Conservation (phyloP, 2,888 invertebrate genomes). For the Tridacna gigas region DNA sequence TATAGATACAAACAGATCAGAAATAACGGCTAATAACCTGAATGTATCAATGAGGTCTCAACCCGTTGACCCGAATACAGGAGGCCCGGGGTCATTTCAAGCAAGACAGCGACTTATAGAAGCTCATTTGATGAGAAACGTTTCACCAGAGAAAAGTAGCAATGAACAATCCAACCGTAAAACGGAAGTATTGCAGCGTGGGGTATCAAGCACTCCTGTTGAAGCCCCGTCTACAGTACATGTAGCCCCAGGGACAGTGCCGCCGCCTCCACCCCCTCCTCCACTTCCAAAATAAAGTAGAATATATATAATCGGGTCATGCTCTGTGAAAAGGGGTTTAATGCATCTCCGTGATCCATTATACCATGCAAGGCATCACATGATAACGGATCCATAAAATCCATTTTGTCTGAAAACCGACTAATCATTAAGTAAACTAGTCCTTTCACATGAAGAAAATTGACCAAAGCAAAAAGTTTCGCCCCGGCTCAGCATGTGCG, state of each 20-base stretch:
- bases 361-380: too few species aligned
- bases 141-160: background rate
- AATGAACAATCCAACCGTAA: slow-evolving; percentile 13
- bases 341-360: too few species aligned
- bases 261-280: slow-evolving; percentile 61
- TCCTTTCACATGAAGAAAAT: too few species aligned
- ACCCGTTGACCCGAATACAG: slow-evolving; percentile 56
- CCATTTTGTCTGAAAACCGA: too few species aligned
- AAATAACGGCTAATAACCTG: background rate
- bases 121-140: slow-evolving; percentile 48
- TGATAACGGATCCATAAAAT: too few species aligned
- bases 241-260: slow-evolving; percentile 53
- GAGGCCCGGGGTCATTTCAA: slow-evolving; percentile 56
- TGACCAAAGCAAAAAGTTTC: too few species aligned
- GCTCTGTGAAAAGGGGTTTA: too few species aligned
- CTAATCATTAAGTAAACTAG: too few species aligned
- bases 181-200: slow-evolving; percentile 8
- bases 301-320: too few species aligned
- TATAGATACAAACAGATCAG: slow-evolving; percentile 39
- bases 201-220: slow-evolving; percentile 11
- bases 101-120: slow-evolving; percentile 60
- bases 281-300: slow-evolving; percentile 31
- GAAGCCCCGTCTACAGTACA: slow-evolving; percentile 28
- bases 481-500: too few species aligned
- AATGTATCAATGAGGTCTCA: slow-evolving; percentile 26